A percentile compares a stretch with the other conserved stretches of the same genome.
Conservation (phyloP, 92 coral and sea anemone genomes). For the Pocillopora grandis region DNA sequence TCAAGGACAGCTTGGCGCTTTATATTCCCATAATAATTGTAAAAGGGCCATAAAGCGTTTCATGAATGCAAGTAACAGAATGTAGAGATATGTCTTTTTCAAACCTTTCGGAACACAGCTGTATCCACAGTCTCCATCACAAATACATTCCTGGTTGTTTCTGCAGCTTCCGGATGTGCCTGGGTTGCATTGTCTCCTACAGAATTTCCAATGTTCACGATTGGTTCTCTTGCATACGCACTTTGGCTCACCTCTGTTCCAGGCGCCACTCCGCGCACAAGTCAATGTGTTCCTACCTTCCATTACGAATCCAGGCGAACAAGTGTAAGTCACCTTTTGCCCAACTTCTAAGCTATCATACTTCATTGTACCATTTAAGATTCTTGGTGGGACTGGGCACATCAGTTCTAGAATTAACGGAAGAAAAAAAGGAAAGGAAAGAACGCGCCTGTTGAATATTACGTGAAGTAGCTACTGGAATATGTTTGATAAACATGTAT, state of each 20-base stretch:
- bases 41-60: too few species aligned
- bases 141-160: conserved; percentile 40
- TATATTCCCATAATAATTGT: too few species aligned
- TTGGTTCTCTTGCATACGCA: conserved; percentile 59
- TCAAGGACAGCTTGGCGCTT: too few species aligned
- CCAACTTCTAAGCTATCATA: conserved; percentile 57
- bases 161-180: conserved; percentile 20
- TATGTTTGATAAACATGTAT: too few species aligned
- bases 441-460: too few species aligned
- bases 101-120: conserved; percentile 60
- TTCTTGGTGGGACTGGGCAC: conserved; percentile 75
- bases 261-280: conserved; percentile 41
- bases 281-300: conserved; percentile 29
- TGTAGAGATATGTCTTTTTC: background rate
- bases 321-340: conserved; percentile 57
- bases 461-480: too few species aligned
- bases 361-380: conserved; percentile 50
- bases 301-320: conserved; percentile 53
- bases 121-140: conserved; percentile 80
- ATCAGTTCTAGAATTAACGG: conserved; percentile 40
- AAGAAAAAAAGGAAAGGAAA: background rate
- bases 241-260: conserved; percentile 44
- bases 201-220: conserved; percentile 36
- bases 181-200: conserved; percentile 35
- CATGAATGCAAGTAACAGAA: too few species aligned